phyloP scores from a whole-genome alignment of 2,888 invertebrate species.

The Trissolcus japonicus region DNA sequence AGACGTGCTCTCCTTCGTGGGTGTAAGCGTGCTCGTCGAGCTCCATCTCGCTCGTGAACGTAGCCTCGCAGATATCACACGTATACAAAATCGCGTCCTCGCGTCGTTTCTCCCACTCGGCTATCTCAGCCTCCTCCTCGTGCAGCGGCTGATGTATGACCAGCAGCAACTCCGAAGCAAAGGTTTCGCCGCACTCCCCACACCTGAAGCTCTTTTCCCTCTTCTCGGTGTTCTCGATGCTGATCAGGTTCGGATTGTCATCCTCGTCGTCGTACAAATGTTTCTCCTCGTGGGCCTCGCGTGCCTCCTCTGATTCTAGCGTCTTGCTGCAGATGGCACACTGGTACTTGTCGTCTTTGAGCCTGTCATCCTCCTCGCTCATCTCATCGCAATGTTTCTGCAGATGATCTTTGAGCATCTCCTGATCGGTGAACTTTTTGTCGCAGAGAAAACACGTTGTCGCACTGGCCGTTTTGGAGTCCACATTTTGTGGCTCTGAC shows the following conservation, averaged over 20 bases:
- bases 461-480: conserved; percentile 18
- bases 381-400: conserved; percentile 73
- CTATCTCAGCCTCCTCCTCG: conserved; percentile 70
- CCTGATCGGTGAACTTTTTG: conserved; percentile 70
- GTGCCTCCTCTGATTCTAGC: conserved; percentile 67
- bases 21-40: conserved; percentile 69
- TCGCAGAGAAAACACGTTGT: conserved; percentile 72
- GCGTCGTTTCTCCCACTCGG: conserved; percentile 68
- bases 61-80: conserved; percentile 70
- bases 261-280: conserved; percentile 72
- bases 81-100: conserved; percentile 61
- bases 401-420: conserved; percentile 71
- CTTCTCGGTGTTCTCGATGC: conserved; percentile 58
- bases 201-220: conserved; percentile 61
- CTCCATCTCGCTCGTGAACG: conserved; percentile 65
- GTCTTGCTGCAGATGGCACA: conserved; percentile 72
- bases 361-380: conserved; percentile 67
- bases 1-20: conserved; percentile 68
- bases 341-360: conserved; percentile 68
- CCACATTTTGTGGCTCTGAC: conserved; percentile 4
- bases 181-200: conserved; percentile 65
- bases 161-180: conserved; percentile 67
- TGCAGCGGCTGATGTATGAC: conserved; percentile 72
- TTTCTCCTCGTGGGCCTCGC: conserved; percentile 70
- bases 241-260: conserved; percentile 71